Evolutionary conservation across 2,113 vertebrate genomes (phyloP), one percentile per base, ranked within the genome.

Genomic region (Semnornis frantzii): DNA sequence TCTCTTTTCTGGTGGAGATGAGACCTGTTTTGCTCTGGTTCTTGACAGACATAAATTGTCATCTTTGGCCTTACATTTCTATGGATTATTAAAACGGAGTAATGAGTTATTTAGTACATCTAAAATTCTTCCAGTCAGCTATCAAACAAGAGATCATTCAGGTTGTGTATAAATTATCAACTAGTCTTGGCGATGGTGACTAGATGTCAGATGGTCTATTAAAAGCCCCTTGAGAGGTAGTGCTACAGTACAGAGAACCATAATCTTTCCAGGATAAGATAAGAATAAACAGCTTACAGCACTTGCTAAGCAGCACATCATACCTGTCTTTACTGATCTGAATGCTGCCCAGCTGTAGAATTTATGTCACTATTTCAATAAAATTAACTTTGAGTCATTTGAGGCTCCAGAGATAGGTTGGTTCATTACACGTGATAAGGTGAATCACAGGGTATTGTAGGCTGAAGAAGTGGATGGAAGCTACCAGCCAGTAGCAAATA

Each of bases 41-140:
- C 98, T 97, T 99, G 99, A 91, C 98, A 98, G 55, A 99, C 98
- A 57, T 99, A 99, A 90, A 99, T 98, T 91, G 99, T 99, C 94
- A 99, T 99, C 84, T 99, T 98, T 1, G 99, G 98, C 91, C 98
- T 98, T 91, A 99, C 97, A 13, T 97, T 98, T 97, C 99, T 99
- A 89, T 17, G 58, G 34, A 84, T 74, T 88, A 78, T 91, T 91
- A 87, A 81, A 92, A 48, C 3, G 39, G 4, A 84, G 10, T 4
- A 74, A 28, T 52, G 52, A 92, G 52, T 94, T 92, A 68, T 27
- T 93, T 21, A 85, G 54, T 39, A 76, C 12, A 62, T 28, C 42
- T 69, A 58, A 75, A 83, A 66, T 48, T 44, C 25, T 63, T 89
- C 25, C 52, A 68, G 60, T 77, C 52, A 76, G 64, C 48, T 72